Evolutionary conservation across 1,140 invertebrate species (phyloP).

Genomic region (Hypothenemus hampei): DNA sequence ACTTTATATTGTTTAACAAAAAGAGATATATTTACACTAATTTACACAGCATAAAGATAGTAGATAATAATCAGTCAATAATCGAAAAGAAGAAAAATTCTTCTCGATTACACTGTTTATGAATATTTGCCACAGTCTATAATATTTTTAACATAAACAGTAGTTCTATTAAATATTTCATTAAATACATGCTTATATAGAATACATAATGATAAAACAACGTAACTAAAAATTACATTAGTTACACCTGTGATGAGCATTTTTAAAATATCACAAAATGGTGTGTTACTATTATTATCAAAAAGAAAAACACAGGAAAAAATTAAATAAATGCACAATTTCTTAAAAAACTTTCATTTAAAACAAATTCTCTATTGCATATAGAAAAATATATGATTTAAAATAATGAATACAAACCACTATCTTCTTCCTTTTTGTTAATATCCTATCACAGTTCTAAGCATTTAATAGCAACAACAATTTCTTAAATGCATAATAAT

Average conservation of each 20-base stretch:
- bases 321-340: too few species aligned
- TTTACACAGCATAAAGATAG: slow-evolving; percentile 29
- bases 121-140: neutral
- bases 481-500: slow-evolving; percentile 8
- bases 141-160: neutral
- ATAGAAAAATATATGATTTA: too few species aligned
- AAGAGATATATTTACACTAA: slow-evolving; percentile 32
- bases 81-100: slow-evolving; percentile 27
- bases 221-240: slow-evolving; percentile 9
- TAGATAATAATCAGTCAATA: slow-evolving; percentile 37
- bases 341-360: neutral
- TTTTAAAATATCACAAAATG: slow-evolving; percentile 41
- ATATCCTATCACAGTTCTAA: slow-evolving; percentile 42
- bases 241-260: slow-evolving; percentile 40
- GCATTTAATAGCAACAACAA: slow-evolving; percentile 31
- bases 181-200: neutral
- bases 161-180: neutral
- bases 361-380: neutral
- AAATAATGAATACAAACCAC: slow-evolving; percentile 19
- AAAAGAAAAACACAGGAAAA: too few species aligned
- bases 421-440: slow-evolving; percentile 32
- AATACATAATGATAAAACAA: slow-evolving; percentile 7
- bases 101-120: slow-evolving; percentile 30
- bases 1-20: too few species aligned
- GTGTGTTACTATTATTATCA: too few species aligned